Evolutionary conservation across 2,113 vertebrate species (phyloP).

Genomic region (Oryzias javanicus): DNA sequence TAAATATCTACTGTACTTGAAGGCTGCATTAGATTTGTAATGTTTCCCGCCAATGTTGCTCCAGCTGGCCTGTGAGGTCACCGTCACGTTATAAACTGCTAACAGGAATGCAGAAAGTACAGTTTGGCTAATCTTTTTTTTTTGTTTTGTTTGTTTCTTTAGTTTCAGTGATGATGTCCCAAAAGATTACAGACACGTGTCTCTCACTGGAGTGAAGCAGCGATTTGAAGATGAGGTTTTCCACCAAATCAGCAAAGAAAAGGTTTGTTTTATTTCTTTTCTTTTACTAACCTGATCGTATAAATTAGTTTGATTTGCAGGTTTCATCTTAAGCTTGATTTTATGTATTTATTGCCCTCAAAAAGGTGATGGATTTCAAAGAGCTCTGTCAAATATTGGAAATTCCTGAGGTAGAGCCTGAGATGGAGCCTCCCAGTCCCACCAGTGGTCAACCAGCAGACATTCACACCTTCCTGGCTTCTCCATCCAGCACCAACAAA

Average conservation of each 20-base stretch:
- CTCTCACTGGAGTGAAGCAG: conserved; percentile 92
- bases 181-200: conserved; percentile 91
- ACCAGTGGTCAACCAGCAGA: conserved; percentile 73
- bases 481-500: conserved; percentile 88
- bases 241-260: conserved; percentile 87
- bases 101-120: conserved; percentile 12
- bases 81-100: conserved; percentile 41
- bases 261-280: conserved; percentile 65
- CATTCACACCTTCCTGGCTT: conserved; percentile 88
- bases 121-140: background rate
- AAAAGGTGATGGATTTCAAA: conserved; percentile 86
- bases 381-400: conserved; percentile 88
- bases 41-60: too few species aligned
- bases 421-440: conserved; percentile 67
- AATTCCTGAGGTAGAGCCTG: conserved; percentile 79
- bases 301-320: background rate
- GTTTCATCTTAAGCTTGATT: background rate
- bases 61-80: too few species aligned
- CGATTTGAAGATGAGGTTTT: conserved; percentile 91
- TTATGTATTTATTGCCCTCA: background rate
- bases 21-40: too few species aligned
- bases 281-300: background rate
- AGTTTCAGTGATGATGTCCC: conserved; percentile 92
- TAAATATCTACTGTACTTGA: too few species aligned
- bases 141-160: conserved; percentile 8